These are phyloP conservation scores for Anoplophora glabripennis DNA, from an alignment of 1,140 invertebrate species.

Conservation along the genomic window DNA sequence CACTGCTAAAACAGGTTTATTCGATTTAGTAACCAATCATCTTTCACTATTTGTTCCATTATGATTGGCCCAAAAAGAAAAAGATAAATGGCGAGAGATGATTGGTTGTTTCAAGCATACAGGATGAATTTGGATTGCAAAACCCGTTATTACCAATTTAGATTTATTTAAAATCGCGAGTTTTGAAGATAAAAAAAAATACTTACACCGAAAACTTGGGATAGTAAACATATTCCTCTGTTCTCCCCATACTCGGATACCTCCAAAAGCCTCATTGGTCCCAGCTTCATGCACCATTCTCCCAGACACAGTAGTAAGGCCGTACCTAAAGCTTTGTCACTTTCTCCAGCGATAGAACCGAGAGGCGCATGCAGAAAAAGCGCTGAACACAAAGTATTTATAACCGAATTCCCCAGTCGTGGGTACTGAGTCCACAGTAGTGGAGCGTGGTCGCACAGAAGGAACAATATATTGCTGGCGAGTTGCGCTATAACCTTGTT, in stretches of 20 bases:
- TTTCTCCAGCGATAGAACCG: slow-evolving; percentile 50
- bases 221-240: slow-evolving; percentile 56
- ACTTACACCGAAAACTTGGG: slow-evolving; percentile 61
- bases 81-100: no score
- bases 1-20: no score
- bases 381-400: slow-evolving; percentile 56
- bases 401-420: slow-evolving; percentile 70
- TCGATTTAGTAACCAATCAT: no score
- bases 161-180: no score
- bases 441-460: slow-evolving; percentile 78
- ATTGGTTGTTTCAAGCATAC: no score
- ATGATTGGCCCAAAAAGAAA: no score
- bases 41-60: no score
- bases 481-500: slow-evolving; percentile 82
- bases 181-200: no score
- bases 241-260: slow-evolving; percentile 47
- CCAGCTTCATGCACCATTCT: slow-evolving; percentile 87
- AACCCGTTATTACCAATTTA: no score
- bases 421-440: slow-evolving; percentile 73
- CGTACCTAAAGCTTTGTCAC: slow-evolving; percentile 72
- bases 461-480: slow-evolving; percentile 79
- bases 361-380: slow-evolving; percentile 48
- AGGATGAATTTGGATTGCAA: no score
- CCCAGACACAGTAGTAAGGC: slow-evolving; percentile 86
- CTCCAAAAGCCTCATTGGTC: slow-evolving; percentile 50